Base-by-base conservation (phyloP, 2,888 invertebrate species). In the Euclidia mi region DNA sequence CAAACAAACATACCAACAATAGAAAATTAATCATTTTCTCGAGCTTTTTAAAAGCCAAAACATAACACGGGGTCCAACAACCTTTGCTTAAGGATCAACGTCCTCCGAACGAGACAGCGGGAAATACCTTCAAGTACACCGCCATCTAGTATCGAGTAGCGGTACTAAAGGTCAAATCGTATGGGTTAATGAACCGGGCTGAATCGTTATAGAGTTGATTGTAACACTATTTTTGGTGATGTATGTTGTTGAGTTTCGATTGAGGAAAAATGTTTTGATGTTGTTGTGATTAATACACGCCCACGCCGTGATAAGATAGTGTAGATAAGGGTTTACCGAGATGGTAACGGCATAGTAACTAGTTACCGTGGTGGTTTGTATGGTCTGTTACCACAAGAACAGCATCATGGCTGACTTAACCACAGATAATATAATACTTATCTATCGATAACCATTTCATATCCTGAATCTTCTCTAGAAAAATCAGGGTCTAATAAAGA, bases 81-180 rank as follows among this genome's bases (percentile, higher is more conserved):
- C 88, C 89, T 79, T 49, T 28, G 56, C 28, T 11, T 38, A 66
- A 81, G 69, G 91, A 87, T 78, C 91, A 91, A 89, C 83, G 91
- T 62, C 84, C 91, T 85, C 76, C 18, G 49, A 56, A 46, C 57
- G 69, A 72, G 75, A 79, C 68, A 76, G 76, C 70, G 79, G 83
- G 73, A 76, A 73, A 72, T 70, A 71, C 76, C 72, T 70, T 53
- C 42, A 52, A 29, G 43, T 25, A 62, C 60, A 79, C 58, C 85
- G 90, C 88, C 84, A 82, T 81, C 84, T 84, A 42, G 59, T 69
- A 71, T 55, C 65, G 51, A 69, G 48, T 78, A 78, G 84, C 47
- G 40, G 58, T 60, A 79, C 71, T 72, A 82, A 72, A 74, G 82
- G 81, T 82, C 82, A 82, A 70, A 67, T 29, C 7, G 68, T 45